Base-by-base conservation (phyloP, 2,888 invertebrate genomes). In the Conistra vaccinii region DNA sequence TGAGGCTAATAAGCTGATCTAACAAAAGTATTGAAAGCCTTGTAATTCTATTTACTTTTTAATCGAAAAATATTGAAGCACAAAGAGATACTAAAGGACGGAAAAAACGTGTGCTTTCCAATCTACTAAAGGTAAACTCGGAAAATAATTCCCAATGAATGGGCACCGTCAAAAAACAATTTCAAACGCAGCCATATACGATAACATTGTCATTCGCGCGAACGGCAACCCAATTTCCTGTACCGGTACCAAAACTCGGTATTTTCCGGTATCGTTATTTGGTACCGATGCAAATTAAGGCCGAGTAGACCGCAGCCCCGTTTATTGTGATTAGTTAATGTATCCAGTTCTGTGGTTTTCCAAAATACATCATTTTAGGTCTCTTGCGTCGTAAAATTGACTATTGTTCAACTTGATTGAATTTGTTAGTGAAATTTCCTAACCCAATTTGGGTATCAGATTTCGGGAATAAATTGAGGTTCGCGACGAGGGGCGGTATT, bases 261-360 rank as follows among this genome's bases (percentile, higher is more conserved):
- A 78, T 82, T 73, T 85, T 76, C 85, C 76, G 60, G 78, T 81
- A 79, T 78, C 79, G 67, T 79, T 83, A 82, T 78, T 74, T 71
- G 74, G 68, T 80, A 75, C 71, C 82, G 73, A 89, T 90, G 85
- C 83, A 88, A 88, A 89, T 88, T 80, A 74, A 83, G 76, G 76
- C 66, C 76, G 76, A 69, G 63, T 75, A 73, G 68, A 85, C 90
- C 90, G 69, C 86, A 78, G 69, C 48, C 66, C 75, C 83, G 84
- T 88, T 85, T 84, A 87, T 87, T 86, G 77, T 87, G 85, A 90
- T 90, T 88, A 88, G 87, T 90, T 84, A 84, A 81, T 81, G 78
- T 60, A 72, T 74, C 70, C 77, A 77, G 69, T 69, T 62, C 73
- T 77, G 82, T 70, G 85, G 85, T 81, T 73, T 76, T 53, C 53